phyloP scores from a whole-genome alignment of 2,888 invertebrate genomes.

The Venusia cambrica region DNA sequence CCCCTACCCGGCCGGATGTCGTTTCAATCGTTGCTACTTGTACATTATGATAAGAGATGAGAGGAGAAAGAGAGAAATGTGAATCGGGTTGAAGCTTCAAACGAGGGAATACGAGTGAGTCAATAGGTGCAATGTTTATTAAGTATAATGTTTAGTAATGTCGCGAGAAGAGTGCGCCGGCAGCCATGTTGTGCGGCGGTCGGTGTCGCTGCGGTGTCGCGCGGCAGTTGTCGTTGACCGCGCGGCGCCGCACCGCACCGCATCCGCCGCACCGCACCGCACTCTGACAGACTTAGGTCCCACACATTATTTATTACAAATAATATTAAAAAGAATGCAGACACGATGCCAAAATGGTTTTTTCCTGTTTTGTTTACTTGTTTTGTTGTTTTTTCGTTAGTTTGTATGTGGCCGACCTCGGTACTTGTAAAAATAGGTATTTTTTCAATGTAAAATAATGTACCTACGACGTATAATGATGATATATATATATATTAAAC shows the following conservation, averaged over 20 bases:
- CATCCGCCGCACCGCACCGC: slow-evolving; percentile 25
- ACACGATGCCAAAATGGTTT: slow-evolving; percentile 81
- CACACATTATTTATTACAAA: slow-evolving; percentile 66
- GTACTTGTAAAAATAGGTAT: slow-evolving; percentile 79
- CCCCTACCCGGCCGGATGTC: slow-evolving; percentile 70
- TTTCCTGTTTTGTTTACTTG: slow-evolving; percentile 78
- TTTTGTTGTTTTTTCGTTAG: slow-evolving; percentile 78
- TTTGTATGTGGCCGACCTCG: slow-evolving; percentile 79
- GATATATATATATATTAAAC: slow-evolving; percentile 77
- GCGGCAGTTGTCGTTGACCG: too few species aligned
- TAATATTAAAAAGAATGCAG: slow-evolving; percentile 71
- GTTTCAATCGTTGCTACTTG: slow-evolving; percentile 77
- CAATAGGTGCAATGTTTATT: slow-evolving; percentile 78
- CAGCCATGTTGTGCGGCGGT: slow-evolving; percentile 24
- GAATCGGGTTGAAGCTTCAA: slow-evolving; percentile 74
- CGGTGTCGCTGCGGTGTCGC: slow-evolving; percentile 12
- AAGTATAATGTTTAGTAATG: slow-evolving; percentile 58
- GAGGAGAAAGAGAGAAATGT: slow-evolving; percentile 69
- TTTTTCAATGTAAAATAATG: slow-evolving; percentile 79
- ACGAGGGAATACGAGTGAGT: slow-evolving; percentile 73
- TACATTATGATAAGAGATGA: slow-evolving; percentile 70
- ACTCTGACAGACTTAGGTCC: slow-evolving; percentile 48
- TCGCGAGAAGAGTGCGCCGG: slow-evolving; percentile 38
- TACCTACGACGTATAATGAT: slow-evolving; percentile 75
- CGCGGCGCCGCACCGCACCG: slow-evolving; percentile 19